Evolutionary conservation across 2,888 invertebrate genomes (phyloP), one percentile per base, ranked within the genome.

Genomic region (Globia sparganii): DNA sequence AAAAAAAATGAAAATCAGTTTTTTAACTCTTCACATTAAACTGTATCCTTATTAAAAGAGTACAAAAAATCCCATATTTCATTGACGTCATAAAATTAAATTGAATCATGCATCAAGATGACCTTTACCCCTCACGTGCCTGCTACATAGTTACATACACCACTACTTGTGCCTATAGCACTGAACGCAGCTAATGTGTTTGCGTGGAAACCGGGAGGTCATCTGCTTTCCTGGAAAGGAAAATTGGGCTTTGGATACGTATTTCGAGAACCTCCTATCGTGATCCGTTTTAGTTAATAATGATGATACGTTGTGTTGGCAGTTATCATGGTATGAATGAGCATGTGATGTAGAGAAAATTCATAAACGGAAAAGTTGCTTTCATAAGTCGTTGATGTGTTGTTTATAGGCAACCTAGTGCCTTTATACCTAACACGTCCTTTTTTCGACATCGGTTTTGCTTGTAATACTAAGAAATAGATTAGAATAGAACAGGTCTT

Each of bases 161-260:
- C 65, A 34, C 53, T 59, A 69, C 61, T 40, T 61, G 59, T 58
- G 25, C 49, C 56, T 77, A 86, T 80, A 76, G 75, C 75, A 59
- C 77, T 77, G 77, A 76, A 72, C 72, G 76, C 37, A 21, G 65
- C 61, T 85, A 83, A 81, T 83, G 78, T 78, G 69, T 71, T 83
- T 81, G 82, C 72, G 65, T 74, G 75, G 75, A 83, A 68, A 73
- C 83, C 65, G 71, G 61, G 65, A 75, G 67, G 71, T 83, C 85
- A 85, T 85, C 73, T 72, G 81, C 81, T 68, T 73, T 61, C 81
- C 77, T 81, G 65, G 53, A 66, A 84, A 81, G 78, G 75, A 80
- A 79, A 71, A 77, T 76, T 68, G 66, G 62, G 49, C n/a, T 34
- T 84, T 78, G 53, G 13, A 4, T 49, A 49, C 66, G 58, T 59